These are phyloP conservation scores for Eciton burchellii DNA, from an alignment of 1,140 invertebrate species.

Conservation along the genomic window DNA sequence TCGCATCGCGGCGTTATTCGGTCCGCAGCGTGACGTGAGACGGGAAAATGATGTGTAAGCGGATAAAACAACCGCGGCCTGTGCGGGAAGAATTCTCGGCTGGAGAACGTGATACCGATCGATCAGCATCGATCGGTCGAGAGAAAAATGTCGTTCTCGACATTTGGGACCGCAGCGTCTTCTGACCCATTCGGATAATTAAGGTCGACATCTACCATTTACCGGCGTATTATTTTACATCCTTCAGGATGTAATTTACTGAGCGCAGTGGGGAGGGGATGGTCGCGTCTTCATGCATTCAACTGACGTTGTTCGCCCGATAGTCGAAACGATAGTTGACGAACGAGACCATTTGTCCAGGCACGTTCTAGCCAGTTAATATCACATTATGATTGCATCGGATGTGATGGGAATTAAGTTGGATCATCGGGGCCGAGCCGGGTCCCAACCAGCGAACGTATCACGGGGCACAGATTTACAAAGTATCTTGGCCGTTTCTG, in stretches of 20 bases:
- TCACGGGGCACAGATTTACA: conserved; percentile 5
- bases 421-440: not conserved
- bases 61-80: conserved; percentile 33
- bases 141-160: conserved; percentile 4
- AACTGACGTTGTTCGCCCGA: conserved; percentile 9
- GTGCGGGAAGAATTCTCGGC: not conserved
- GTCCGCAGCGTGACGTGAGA: conserved; percentile 45
- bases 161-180: not conserved
- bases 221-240: conserved; percentile 16
- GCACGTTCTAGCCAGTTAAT: not conserved
- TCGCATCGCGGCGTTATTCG: conserved; percentile 49
- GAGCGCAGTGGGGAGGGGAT: not conserved
- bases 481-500: conserved; percentile 1
- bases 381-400: not conserved
- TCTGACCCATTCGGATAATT: conserved; percentile 26
- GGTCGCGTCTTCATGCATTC: not conserved
- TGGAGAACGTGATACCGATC: conserved; percentile 1
- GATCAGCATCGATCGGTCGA: too few relatives aligned
- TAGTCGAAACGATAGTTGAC: not conserved
- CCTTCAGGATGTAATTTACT: not conserved
- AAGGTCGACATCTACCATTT: conserved; percentile 7
- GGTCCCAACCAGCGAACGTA: not conserved
- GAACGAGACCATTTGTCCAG: not conserved
- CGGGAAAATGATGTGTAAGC: conserved; percentile 57
- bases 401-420: not conserved